Evolutionary conservation across 2,113 vertebrate genomes (phyloP).

Genomic region (Solea senegalensis): DNA sequence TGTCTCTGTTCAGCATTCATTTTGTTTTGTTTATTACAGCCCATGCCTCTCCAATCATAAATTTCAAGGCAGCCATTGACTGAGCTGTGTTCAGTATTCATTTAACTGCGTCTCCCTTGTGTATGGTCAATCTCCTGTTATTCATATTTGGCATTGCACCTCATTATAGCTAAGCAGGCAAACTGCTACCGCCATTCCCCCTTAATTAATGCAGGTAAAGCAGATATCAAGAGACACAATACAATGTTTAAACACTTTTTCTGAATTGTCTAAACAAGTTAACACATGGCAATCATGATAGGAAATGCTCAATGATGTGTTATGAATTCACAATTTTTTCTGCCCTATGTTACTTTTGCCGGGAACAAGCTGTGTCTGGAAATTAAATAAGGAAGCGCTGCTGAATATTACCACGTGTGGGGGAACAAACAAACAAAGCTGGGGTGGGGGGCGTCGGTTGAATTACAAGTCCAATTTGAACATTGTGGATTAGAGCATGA

Average conservation of each 20-base stretch:
- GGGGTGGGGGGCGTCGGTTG: constrained; percentile 8
- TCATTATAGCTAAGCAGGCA: constrained; percentile 56
- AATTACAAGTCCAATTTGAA: constrained; percentile 52
- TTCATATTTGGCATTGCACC: constrained; percentile 52
- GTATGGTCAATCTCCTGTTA: constrained; percentile 51
- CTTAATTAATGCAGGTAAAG: constrained; percentile 58
- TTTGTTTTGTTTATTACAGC: constrained; percentile 57
- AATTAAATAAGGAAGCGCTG: constrained; percentile 44
- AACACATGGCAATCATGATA: constrained; percentile 36
- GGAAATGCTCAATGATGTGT: constrained; percentile 18
- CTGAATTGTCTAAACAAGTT: constrained; percentile 25
- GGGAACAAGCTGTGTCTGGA: constrained; percentile 12
- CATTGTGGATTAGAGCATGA: constrained; percentile 61
- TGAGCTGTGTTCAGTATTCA: constrained; percentile 47
- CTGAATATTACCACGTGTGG: constrained; percentile 34
- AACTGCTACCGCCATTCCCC: constrained; percentile 15
- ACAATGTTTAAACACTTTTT: constrained; percentile 16
- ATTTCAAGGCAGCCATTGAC: constrained; percentile 36
- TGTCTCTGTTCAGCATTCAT: constrained; percentile 53
- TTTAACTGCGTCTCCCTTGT: constrained; percentile 37
- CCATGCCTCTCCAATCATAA: constrained; percentile 35
- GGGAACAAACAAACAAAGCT: constrained; percentile 33
- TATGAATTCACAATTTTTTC: constrained; percentile 45
- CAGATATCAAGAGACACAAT: constrained; percentile 42
- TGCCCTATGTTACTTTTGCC: constrained; percentile 12